phyloP scores from a whole-genome alignment of 1,140 invertebrate genomes.

The Sycophaga agraensis region DNA sequence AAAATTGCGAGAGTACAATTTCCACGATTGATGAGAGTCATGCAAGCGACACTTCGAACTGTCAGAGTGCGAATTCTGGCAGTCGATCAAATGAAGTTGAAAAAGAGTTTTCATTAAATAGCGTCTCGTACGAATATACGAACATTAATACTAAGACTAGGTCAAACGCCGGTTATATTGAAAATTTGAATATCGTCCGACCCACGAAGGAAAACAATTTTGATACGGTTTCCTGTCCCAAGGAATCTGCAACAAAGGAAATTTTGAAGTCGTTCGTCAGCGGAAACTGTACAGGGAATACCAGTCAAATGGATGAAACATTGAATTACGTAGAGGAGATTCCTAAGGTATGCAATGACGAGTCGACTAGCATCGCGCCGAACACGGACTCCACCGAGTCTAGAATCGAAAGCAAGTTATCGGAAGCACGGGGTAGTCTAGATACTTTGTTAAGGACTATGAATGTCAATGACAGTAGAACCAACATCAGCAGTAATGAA shows the following conservation, averaged over 20 bases:
- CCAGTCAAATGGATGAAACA: no score
- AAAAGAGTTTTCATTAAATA: background rate
- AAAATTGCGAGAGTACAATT: no score
- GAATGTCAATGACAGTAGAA: background rate
- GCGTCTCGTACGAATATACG: background rate
- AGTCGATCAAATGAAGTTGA: background rate
- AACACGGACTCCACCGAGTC: background rate
- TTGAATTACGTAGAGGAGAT: no score
- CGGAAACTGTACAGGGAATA: no score
- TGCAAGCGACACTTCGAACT: background rate
- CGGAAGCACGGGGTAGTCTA: background rate
- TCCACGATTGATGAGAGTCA: no score
- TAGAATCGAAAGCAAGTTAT: background rate
- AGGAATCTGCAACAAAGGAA: no score
- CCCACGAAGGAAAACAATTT: background rate
- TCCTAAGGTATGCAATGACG: no score
- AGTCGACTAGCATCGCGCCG: no score
- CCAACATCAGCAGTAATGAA: no score
- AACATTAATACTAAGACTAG: background rate
- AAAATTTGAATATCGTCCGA: background rate
- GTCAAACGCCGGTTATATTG: background rate
- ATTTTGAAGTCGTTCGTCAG: no score
- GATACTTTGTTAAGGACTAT: background rate
- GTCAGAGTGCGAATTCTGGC: background rate
- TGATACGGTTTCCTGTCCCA: background rate